Evolutionary conservation across 2,797 vertebrate species (phyloP), one percentile per base, ranked within the genome.

Genomic region (Loris lydekkerianus): DNA sequence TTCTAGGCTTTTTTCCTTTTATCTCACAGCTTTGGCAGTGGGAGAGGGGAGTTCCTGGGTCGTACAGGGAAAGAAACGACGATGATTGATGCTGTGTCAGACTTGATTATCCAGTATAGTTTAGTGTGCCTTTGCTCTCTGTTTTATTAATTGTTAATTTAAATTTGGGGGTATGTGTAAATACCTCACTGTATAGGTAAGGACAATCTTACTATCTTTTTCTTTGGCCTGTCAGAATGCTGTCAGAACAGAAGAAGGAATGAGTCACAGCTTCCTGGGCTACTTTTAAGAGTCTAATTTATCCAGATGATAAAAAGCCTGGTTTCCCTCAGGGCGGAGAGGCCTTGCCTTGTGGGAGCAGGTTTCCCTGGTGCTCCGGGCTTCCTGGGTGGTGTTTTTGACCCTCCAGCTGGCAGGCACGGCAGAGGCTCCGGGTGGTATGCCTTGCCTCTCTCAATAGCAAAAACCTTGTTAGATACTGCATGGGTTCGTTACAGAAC

Each of bases 101-200:
- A 95, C 82, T 70, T 81, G 89, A 94, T 97, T 92, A 94, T 94
- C 78, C 92, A 82, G 31, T 72, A 90, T 93, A 83, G 85, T 92
- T 97, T 75, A 72, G 65, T 97, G 96, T 97, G 76, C 63, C 93
- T 93, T 89, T 93, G 56, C 94, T 96, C 76, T 96, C 94, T 80
- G 83, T 83, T 95, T 93, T 98, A 89, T 73, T 96, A 94, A 91
- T 96, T 96, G 93, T 87, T 97, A 85, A 92, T 95, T 94, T 97
- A 96, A 95, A 97, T 97, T 97, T 93, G 34, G 75, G 73, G 81
- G 37, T 96, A 95, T 96, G 89, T 60, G n/a, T 61, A 20, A 20
- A 0, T 80, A 93, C 43, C n/a, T 97, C 91, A 96, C 86, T 98
- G 97, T 97, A 96, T 46, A 96, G 95, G 87, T 72, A 89, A 91